Evolutionary conservation across 2,888 invertebrate species (phyloP).

Genomic region (Loripinus fragilis): DNA sequence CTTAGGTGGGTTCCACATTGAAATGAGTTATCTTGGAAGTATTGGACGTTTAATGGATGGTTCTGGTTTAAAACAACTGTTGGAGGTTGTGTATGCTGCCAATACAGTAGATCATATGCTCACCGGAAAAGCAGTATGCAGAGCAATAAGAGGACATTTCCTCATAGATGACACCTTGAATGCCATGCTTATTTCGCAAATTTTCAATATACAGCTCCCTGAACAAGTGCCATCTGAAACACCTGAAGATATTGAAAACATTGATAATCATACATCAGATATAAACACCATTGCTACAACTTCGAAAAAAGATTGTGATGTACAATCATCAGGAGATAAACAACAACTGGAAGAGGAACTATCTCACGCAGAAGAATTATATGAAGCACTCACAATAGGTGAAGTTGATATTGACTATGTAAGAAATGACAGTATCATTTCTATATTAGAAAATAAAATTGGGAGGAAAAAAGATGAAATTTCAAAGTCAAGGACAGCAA

Average conservation of each 20-base stretch:
- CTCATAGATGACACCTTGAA: not conserved
- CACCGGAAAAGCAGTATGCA: conserved; percentile 20
- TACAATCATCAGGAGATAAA: too few species aligned
- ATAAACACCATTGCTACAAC: too few species aligned
- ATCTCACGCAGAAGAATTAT: conserved; percentile 7
- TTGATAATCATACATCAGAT: too few species aligned
- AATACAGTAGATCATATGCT: not conserved
- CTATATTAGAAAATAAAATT: not conserved
- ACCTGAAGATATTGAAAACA: not conserved
- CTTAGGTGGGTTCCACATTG: not conserved
- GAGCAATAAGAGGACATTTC: conserved; percentile 14
- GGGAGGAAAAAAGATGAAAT: not conserved
- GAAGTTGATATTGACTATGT: not conserved
- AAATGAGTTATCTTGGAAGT: conserved; percentile 19
- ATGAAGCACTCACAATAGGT: not conserved
- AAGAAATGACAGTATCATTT: not conserved
- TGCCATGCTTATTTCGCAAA: too few species aligned
- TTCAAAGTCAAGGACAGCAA: not conserved
- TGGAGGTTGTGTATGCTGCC: conserved; percentile 3
- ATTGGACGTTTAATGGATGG: conserved; percentile 18
- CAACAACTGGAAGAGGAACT: too few species aligned
- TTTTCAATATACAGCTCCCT: too few species aligned
- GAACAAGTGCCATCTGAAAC: not conserved
- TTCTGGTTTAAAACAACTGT: conserved; percentile 11
- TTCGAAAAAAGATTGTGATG: not conserved